Base-by-base conservation (phyloP, 2,113 vertebrate species). In the Callithrix jacchus region DNA sequence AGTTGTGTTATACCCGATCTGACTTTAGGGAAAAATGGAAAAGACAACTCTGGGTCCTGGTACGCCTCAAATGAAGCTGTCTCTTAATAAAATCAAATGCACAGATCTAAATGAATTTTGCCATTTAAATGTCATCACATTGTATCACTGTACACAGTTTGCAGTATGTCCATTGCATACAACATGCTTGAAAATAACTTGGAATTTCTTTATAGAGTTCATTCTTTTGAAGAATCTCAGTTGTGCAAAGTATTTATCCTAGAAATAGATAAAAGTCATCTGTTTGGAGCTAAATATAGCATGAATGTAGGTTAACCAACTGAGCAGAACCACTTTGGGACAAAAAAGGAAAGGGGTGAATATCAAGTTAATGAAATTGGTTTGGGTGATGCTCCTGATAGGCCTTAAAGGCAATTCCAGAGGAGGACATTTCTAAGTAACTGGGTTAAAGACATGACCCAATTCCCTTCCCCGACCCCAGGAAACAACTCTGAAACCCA, bases 221-320 rank as follows among this genome's bases (percentile, higher is more conserved):
- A 73, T 92, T 80, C 54, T 84, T 74, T 71, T 23, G 61, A 45
- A 56, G 83, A 52, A 61, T 94, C 30, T 89, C n/a, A 14, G 64
- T 87, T 89, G 47, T 42, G 18, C 84, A 68, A 47, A 83, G 45
- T 83, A 21, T 47, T 54, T 49, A 89, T 71, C 87, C 88, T 80
- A 49, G 76, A 95, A 81, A 71, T 61, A 92, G 74, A 66, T 84
- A 47, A 16, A 74, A 92, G 80, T 84, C 86, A 76, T 54, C 42
- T 76, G 37, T 74, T 23, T 83, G 30, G 81, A 90, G 71, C 85
- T 90, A 54, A 96, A 85, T 71, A 73, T 73, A 93, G 74, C 47
- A 17, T 61, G 84, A 86, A 82, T 85, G 81, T 90, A 87, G 96
- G 54, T 87, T 85, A 95, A 58, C 87, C 80, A 87, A 40, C n/a